A percentile compares a stretch with the other conserved stretches of the same genome.
Conservation (phyloP, 1,140 invertebrate species). For the Homalodisca vitripennis region DNA sequence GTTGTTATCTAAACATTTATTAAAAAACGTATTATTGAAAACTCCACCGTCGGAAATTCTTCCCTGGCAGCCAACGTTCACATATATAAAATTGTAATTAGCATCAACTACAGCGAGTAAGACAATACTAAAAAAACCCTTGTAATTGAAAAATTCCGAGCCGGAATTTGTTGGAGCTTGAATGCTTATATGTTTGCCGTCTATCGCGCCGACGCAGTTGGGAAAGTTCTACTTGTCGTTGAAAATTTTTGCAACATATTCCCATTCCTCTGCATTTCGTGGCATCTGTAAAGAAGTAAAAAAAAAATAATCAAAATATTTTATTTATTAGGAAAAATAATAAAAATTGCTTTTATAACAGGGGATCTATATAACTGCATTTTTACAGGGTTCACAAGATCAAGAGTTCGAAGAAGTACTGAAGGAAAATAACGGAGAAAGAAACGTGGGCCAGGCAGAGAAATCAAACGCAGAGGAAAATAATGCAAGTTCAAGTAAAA, state of each 20-base stretch:
- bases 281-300: conserved; percentile 5
- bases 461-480: conserved; percentile 1
- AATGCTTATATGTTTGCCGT: not conserved
- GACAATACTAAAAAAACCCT: not conserved
- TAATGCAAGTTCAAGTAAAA: conserved; percentile 5
- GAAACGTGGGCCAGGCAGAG: conserved; percentile 3
- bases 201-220: not conserved
- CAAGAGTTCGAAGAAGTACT: conserved; percentile 4
- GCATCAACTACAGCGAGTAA: no score
- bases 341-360: not conserved
- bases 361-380: not conserved
- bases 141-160: not conserved
- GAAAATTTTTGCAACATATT: not conserved
- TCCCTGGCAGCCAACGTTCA: no score
- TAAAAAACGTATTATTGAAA: not conserved
- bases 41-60: not conserved
- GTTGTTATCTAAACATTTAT: not conserved
- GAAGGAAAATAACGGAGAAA: conserved; percentile 5
- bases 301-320: not conserved
- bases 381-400: conserved; percentile 16
- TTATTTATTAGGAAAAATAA: not conserved
- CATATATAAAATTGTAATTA: no score
- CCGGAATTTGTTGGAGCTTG: not conserved
- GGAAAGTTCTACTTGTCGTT: no score
- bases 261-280: conserved; percentile 1